Evolutionary conservation across 2,888 invertebrate genomes (phyloP), one percentile per base, ranked within the genome.

Genomic region (Halocaridina rubra): DNA sequence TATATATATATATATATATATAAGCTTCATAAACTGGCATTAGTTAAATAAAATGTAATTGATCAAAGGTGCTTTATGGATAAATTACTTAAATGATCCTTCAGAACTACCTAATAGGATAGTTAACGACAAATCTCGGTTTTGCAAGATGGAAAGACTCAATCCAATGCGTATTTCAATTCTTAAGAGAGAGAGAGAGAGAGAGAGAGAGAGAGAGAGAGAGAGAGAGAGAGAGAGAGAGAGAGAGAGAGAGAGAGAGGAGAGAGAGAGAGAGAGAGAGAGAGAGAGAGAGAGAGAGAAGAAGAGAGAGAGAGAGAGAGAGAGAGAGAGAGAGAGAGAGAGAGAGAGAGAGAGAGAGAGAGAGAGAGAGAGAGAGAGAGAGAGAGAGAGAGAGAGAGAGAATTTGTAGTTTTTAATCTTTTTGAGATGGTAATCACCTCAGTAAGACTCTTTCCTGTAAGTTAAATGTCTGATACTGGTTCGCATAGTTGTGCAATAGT

Each of bases 131-230:
- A n/a, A n/a, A n/a, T n/a, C n/a, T n/a, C n/a, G n/a, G n/a, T n/a
- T n/a, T n/a, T n/a, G n/a, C n/a, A n/a, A n/a, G n/a, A n/a, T n/a
- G n/a, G n/a, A n/a, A n/a, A n/a, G n/a, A n/a, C n/a, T n/a, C n/a
- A n/a, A n/a, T n/a, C n/a, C n/a, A n/a, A n/a, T n/a, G n/a, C n/a
- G n/a, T n/a, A n/a, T n/a, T n/a, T n/a, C n/a, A n/a, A n/a, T n/a
- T n/a, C n/a, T n/a, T n/a, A 46, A 72, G 72, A 72, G 72, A 72
- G 72, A 72, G 72, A 72, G 72, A 72, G 72, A 72, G 72, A 72
- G 72, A 72, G 72, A 72, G 72, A 72, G 72, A 72, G 72, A 72
- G 72, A 72, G 72, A 72, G 72, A 72, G 72, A 72, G 72, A 72
- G 71, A 71, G 30, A 30, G 67, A 67, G 67, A 67, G 67, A 67